Conservation (phyloP, 23 tunicate genomes). For the Phallusia fumigata region DNA sequence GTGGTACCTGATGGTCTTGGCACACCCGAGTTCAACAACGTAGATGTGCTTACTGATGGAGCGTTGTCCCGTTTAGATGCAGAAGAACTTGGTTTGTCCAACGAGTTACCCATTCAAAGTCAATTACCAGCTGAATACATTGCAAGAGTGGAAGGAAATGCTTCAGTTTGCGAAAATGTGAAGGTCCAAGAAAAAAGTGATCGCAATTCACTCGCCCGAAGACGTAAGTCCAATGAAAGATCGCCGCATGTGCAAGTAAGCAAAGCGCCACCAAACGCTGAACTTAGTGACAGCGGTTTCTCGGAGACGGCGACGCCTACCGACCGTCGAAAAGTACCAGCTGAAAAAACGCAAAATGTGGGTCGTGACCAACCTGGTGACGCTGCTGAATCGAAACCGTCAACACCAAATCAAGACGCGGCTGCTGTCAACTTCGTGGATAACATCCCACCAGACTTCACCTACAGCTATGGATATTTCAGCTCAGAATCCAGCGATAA, state of each 20-base stretch:
- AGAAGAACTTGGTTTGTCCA: too few relatives aligned
- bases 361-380: background rate
- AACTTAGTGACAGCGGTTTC: conserved; percentile 1
- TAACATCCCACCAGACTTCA: background rate
- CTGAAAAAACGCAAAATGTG: background rate
- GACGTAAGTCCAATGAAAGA: background rate
- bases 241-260: background rate
- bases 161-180: too few relatives aligned
- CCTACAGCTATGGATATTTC: background rate
- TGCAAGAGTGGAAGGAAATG: too few relatives aligned
- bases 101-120: too few relatives aligned
- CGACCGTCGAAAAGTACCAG: background rate
- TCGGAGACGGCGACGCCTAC: conserved; percentile 4
- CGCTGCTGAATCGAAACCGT: background rate
- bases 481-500: conserved; percentile 7
- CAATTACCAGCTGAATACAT: too few relatives aligned
- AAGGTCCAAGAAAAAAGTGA: too few relatives aligned
- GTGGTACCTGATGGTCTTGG: conserved; percentile 26
- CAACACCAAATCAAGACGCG: background rate
- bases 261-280: background rate
- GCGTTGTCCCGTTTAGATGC: too few relatives aligned
- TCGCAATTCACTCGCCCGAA: background rate
- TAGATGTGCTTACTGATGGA: background rate
- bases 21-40: background rate
- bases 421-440: background rate